A percentile compares a stretch with the other conserved stretches of the same genome.
phyloP scores from a whole-genome alignment of 37 sponge, comb jelly and placozoan species.

The Chondrilla cf. caribensis region DNA sequence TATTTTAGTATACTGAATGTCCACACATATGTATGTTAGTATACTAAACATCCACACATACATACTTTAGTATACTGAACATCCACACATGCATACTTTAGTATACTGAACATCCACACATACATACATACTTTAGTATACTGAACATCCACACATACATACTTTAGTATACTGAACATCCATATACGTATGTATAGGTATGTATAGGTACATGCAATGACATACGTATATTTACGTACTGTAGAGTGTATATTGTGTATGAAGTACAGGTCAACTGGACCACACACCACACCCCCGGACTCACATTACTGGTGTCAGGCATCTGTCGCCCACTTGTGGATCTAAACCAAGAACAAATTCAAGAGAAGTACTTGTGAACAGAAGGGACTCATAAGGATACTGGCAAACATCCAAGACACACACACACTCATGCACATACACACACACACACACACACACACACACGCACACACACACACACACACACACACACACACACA shows the following conservation, averaged over 20 bases:
- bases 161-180: not conserved
- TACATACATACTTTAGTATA: not conserved
- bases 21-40: no score
- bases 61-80: not conserved
- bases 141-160: not conserved
- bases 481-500: not conserved
- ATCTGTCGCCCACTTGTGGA: constrained; percentile 14
- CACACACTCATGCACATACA: constrained; percentile 8
- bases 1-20: no score
- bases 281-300: constrained; percentile 61
- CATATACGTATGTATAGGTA: not conserved
- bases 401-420: not conserved
- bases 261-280: no score
- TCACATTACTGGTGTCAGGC: constrained; percentile 8
- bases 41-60: constrained; percentile 13
- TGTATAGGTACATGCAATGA: not conserved
- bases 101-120: not conserved
- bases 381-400: constrained; percentile 14
- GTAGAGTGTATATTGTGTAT: no score
- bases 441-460: constrained; percentile 17
- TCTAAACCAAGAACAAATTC: constrained; percentile 22
- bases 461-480: constrained; percentile 28
- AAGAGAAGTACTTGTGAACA: not conserved
- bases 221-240: no score
- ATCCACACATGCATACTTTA: not conserved